Evolutionary conservation across 2,113 vertebrate species (phyloP), one percentile per base, ranked within the genome.

Genomic region (Ranitomeya imitator): DNA sequence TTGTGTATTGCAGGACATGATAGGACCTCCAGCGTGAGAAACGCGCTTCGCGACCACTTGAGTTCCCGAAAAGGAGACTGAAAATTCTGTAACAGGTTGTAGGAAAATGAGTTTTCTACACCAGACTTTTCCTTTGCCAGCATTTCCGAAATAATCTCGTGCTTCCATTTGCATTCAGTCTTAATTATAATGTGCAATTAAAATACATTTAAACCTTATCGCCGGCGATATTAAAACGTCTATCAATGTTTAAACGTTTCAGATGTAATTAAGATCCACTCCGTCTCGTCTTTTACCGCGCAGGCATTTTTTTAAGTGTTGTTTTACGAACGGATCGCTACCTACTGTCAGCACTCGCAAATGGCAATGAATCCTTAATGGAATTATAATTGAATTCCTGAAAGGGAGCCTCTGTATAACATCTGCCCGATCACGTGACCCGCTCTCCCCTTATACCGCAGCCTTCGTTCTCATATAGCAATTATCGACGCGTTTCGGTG

Each of bases 401-500:
- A 88, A 88, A 82, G 31, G 79, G 8, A 61, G 23, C n/a, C 26
- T 51, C 26, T 61, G 14, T 82, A 57, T 71, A 83, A 59, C 85
- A 86, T 78, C 86, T 26, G 85, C 26, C 21, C 1, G 85, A 14
- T 45, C 85, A 79, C 0, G 8, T 85, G 80, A 37, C 90, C 60
- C 89, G 15, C 87, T 92, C 90, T 83, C 51, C 21, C 89, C 92
- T 90, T 87, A 91, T 89, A 87, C 90, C 90, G 91, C 90, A 6
- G 61, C 85, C 87, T 86, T 78, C 88, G 71, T 83, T 69, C 76
- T 83, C 69, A 45, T 90, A 91, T 90, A 89, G 90, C 91, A 92
- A 93, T 96, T 95, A 96, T 93, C 93, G 91, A 88, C 23, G 67
- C 90, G 86, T 90, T 90, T 90, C 91, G 93, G 90, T 90, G 63